phyloP scores from a whole-genome alignment of 1,140 invertebrate genomes.

The Rhizoglyphus robini region DNA sequence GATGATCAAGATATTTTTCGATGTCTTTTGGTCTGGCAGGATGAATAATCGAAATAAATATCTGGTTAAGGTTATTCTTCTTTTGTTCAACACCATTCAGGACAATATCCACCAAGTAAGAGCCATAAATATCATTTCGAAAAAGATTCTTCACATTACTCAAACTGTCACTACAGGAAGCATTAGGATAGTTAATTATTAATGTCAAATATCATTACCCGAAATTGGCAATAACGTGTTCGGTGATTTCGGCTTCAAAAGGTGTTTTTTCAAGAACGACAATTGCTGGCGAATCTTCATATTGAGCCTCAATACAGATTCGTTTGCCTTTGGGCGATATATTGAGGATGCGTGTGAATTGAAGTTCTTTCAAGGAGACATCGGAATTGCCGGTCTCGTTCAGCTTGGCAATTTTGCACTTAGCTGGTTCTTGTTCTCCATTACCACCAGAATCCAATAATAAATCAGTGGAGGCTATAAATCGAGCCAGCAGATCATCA shows the following conservation, averaged over 20 bases:
- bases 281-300: conserved; percentile 46
- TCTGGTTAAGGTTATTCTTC: conserved; percentile 34
- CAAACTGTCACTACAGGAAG: background rate
- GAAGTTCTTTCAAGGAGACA: background rate
- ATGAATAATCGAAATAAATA: conserved; percentile 72
- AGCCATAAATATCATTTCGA: conserved; percentile 74
- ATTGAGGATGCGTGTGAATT: conserved; percentile 9
- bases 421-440: no score
- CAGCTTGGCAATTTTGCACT: no score
- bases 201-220: background rate
- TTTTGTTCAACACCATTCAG: conserved; percentile 27
- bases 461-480: no score
- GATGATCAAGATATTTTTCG: conserved; percentile 60
- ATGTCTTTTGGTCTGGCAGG: conserved; percentile 86
- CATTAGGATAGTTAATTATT: background rate
- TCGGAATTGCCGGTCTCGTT: no score
- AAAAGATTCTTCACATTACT: conserved; percentile 35
- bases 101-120: conserved; percentile 51
- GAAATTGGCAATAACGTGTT: conserved; percentile 32
- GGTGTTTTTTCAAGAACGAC: conserved; percentile 69
- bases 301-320: conserved; percentile 29
- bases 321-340: background rate
- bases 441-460: no score
- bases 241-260: conserved; percentile 50
- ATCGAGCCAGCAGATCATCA: background rate